These are phyloP conservation scores for Procambarus virginalis DNA, from an alignment of 1,140 invertebrate genomes.

Conservation along the genomic window DNA sequence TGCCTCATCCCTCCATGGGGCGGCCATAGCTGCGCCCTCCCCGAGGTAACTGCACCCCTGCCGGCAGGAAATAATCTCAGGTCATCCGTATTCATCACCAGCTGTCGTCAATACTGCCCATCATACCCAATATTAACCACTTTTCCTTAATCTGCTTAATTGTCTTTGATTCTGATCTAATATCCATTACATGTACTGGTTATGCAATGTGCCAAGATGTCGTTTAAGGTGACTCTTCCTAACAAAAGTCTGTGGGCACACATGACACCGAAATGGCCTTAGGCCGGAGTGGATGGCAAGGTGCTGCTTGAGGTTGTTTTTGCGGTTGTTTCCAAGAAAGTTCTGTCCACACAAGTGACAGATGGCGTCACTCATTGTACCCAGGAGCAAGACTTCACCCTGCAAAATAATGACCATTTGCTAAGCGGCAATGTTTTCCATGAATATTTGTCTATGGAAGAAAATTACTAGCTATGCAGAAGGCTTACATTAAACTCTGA, in stretches of 20 bases:
- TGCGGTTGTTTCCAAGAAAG: constrained; percentile 67
- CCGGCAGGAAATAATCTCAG: constrained; percentile 61
- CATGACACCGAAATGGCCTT: constrained; percentile 73
- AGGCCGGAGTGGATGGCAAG: constrained; percentile 75
- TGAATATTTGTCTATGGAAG: not conserved
- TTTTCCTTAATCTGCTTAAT: not conserved
- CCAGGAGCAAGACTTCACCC: constrained; percentile 39
- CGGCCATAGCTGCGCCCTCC: constrained; percentile 44
- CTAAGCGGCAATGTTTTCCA: not conserved
- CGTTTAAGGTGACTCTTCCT: constrained; percentile 71
- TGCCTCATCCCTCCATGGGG: constrained; percentile 43
- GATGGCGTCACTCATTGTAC: constrained; percentile 43
- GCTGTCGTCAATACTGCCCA: constrained; percentile 2
- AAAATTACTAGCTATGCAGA: not conserved
- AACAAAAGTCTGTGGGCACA: constrained; percentile 70
- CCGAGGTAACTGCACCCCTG: constrained; percentile 57
- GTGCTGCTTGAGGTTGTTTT: constrained; percentile 75
- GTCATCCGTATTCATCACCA: constrained; percentile 47
- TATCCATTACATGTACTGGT: constrained; percentile 10
- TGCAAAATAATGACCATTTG: constrained; percentile 31
- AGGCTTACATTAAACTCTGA: not conserved
- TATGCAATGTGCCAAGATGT: constrained; percentile 65
- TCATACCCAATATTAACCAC: not conserved
- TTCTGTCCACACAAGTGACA: constrained; percentile 67
- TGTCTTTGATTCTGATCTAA: not conserved